A percentile compares a stretch with the other conserved stretches of the same genome.
Evolutionary conservation across 2,113 vertebrate genomes (phyloP).

Genomic region (Charadrius vociferus): DNA sequence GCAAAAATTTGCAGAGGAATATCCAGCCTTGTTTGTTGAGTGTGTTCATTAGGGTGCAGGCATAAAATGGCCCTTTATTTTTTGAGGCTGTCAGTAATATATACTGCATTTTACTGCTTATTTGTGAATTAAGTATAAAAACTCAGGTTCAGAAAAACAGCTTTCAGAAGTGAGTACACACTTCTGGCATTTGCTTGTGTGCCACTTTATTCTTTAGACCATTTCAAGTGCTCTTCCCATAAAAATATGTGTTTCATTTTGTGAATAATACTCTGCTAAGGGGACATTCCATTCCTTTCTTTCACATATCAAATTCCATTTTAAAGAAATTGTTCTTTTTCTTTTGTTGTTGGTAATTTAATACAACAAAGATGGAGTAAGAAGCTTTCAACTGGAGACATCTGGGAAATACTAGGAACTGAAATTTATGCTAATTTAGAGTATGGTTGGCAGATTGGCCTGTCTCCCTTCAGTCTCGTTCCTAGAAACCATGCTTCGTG

Average conservation of each 20-base stretch:
- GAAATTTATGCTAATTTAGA: background rate
- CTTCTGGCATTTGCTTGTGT: background rate
- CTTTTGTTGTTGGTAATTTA: conserved; percentile 33
- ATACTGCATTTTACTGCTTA: background rate
- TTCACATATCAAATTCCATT: conserved; percentile 34
- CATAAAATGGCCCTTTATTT: background rate
- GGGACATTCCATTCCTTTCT: conserved; percentile 57
- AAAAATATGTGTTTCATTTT: conserved; percentile 41
- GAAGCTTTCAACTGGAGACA: conserved; percentile 15
- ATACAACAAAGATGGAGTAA: conserved; percentile 25
- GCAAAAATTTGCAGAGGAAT: background rate
- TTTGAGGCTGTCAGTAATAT: background rate
- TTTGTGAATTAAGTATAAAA: background rate
- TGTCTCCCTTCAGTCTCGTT: background rate
- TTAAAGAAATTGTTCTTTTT: background rate
- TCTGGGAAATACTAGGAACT: conserved; percentile 15
- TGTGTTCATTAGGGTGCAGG: background rate
- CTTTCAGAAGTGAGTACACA: background rate
- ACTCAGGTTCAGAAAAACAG: background rate
- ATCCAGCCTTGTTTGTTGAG: background rate
- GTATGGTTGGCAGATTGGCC: background rate
- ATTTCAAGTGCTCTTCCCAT: conserved; percentile 11
- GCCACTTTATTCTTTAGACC: background rate
- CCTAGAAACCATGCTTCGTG: conserved; percentile 15
- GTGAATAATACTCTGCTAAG: conserved; percentile 36